phyloP scores from a whole-genome alignment of 2,797 vertebrate species.

The Menidia menidia region DNA sequence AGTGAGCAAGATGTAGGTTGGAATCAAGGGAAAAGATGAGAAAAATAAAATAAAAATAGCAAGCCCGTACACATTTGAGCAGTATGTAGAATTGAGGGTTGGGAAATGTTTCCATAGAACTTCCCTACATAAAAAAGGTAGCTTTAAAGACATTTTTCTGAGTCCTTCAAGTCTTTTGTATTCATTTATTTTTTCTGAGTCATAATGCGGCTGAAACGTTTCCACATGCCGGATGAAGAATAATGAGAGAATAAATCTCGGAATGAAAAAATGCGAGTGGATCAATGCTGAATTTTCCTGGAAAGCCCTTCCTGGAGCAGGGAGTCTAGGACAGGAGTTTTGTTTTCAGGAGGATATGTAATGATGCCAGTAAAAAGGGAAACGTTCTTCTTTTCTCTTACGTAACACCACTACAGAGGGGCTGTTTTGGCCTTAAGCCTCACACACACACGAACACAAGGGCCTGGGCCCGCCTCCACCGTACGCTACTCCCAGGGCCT shows the following conservation, averaged over 20 bases:
- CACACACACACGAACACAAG: constrained; percentile 48
- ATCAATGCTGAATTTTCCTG: constrained; percentile 16
- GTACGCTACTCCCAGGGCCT: constrained; percentile 55
- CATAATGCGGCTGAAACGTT: constrained; percentile 8
- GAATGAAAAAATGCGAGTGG: not conserved
- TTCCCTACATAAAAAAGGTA: constrained; percentile 42
- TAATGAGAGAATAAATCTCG: not conserved
- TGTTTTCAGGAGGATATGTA: constrained; percentile 60
- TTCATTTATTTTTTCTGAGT: constrained; percentile 13
- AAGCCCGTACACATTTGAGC: constrained; percentile 3
- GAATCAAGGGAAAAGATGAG: constrained; percentile 75
- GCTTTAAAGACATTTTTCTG: constrained; percentile 34
- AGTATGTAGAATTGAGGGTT: constrained; percentile 17
- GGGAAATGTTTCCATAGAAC: constrained; percentile 35
- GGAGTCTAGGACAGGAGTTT: constrained; percentile 26
- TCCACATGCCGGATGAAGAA: constrained; percentile 6
- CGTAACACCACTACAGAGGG: constrained; percentile 74
- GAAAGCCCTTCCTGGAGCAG: constrained; percentile 20
- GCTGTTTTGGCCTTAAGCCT: constrained; percentile 71
- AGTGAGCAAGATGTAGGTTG: constrained; percentile 52
- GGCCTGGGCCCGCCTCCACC: constrained; percentile 49
- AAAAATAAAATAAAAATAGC: constrained; percentile 18
- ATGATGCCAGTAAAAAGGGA: constrained; percentile 67
- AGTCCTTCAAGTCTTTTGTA: not conserved
- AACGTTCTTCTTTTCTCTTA: constrained; percentile 72